Base-by-base conservation (phyloP, 2,888 invertebrate species). In the Cynaeus angustus region DNA sequence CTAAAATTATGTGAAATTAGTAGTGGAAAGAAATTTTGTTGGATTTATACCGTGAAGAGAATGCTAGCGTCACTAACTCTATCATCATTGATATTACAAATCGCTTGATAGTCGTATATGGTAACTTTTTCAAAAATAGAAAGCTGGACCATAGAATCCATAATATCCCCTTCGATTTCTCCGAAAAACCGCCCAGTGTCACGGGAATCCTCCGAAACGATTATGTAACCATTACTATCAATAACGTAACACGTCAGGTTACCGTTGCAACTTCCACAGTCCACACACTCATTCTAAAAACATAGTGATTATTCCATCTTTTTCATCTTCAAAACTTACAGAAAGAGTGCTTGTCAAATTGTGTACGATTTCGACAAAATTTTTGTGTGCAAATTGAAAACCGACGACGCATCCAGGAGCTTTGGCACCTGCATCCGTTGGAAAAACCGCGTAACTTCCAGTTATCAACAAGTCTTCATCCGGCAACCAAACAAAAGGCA, bases 341-440 rank as follows among this genome's bases (percentile, higher is more conserved):
- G 85, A 84, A 66, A 86, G 81, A 67, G 86, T 87, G 1, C 88
- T 87, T 0, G 92, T 91, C 28, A 94, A 90, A 69, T 92, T 88
- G 59, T 89, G 86, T 82, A 97, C 95, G 68, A 91, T 87, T 1
- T 90, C 86, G 69, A 89, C 88, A 82, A 97, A 90, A 53, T 89
- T 87, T 0, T 86, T 85, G 82, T 95, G 94, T 0, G 91, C 90
- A 83, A 94, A 94, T 81, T 96, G 94, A 75, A 94, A 93, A 0
- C 97, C 97, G 1, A 95, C 93, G 0, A 97, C 97, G 14, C 95
- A 95, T 0, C 94, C 96, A 0, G 96, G 94, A 0, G 95, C 94
- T 81, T 91, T 90, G 26, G 88, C 88, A 1, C 91, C 89, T 5
- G 90, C 92, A 78, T 95, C 93, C 70, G 91, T 89, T 9, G 93